These are phyloP conservation scores for Cheumatopsyche charites DNA, from an alignment of 1,140 invertebrate genomes.

Conservation along the genomic window DNA sequence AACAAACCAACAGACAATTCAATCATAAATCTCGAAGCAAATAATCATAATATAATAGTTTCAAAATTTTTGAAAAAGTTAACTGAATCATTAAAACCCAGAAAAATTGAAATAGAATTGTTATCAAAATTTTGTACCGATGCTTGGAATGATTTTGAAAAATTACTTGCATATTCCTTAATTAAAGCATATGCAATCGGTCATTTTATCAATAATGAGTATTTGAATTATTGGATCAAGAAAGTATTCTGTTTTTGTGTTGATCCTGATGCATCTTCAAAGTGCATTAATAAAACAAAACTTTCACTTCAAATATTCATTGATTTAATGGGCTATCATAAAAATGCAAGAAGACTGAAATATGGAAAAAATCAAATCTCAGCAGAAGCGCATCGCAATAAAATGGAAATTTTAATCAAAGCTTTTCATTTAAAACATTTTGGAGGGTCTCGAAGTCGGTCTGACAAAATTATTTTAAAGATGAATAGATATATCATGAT, in stretches of 20 bases:
- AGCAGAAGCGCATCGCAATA: not conserved
- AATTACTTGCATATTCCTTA: constrained; percentile 12
- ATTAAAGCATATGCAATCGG: constrained; percentile 24
- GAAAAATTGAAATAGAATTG: constrained; percentile 17
- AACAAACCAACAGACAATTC: not conserved
- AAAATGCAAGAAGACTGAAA: not conserved
- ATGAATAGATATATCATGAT: not conserved
- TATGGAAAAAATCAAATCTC: not conserved
- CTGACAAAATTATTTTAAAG: not conserved
- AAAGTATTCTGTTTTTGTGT: constrained; percentile 1
- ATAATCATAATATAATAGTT: not conserved
- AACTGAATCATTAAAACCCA: constrained; percentile 7
- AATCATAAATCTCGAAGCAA: not conserved
- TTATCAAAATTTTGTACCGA: constrained; percentile 1
- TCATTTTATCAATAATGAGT: constrained; percentile 7
- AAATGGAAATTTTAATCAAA: constrained; percentile 8
- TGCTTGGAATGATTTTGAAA: constrained; percentile 29
- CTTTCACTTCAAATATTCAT: not conserved
- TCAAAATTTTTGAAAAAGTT: constrained; percentile 11
- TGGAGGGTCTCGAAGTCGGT: not conserved
- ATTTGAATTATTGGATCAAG: constrained; percentile 19
- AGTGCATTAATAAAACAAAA: not conserved
- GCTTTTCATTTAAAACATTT: constrained; percentile 19
- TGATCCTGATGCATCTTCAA: not conserved
- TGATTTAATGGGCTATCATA: constrained; percentile 1